Conservation (phyloP, 1,140 invertebrate species). For the Diprion similis region DNA sequence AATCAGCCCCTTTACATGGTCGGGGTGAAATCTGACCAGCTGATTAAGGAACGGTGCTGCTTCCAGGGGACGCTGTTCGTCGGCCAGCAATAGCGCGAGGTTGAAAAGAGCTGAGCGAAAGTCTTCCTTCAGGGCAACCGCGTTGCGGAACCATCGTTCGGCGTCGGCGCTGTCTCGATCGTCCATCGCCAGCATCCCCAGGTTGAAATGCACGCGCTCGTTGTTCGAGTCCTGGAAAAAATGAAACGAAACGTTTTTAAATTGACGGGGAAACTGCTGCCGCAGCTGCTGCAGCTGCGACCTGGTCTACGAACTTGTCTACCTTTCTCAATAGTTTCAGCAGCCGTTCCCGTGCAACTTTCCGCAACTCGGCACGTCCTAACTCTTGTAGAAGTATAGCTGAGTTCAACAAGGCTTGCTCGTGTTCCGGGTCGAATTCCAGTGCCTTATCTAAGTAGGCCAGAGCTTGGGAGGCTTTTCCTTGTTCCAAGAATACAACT, state of each 20-base stretch:
- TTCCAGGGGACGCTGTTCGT: slow-evolving; percentile 86
- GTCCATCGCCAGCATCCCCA: slow-evolving; percentile 97
- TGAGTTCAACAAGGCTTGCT: slow-evolving; percentile 94
- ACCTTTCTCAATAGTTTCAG: slow-evolving; percentile 82
- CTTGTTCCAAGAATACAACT: slow-evolving; percentile 92
- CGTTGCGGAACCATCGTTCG: slow-evolving; percentile 87
- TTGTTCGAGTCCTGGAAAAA: slow-evolving; percentile 71
- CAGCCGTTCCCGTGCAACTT: slow-evolving; percentile 80
- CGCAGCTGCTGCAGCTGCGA: slow-evolving; percentile 16
- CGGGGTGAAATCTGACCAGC: slow-evolving; percentile 88
- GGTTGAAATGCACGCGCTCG: slow-evolving; percentile 91
- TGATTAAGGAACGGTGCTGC: slow-evolving; percentile 93
- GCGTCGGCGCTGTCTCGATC: slow-evolving; percentile 87
- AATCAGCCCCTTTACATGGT: slow-evolving; percentile 94
- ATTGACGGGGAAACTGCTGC: slow-evolving; percentile 5
- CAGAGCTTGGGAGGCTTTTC: slow-evolving; percentile 87
- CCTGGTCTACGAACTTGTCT: slow-evolving; percentile 28
- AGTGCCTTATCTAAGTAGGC: slow-evolving; percentile 93
- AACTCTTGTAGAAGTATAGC: slow-evolving; percentile 93
- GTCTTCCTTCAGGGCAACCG: slow-evolving; percentile 83
- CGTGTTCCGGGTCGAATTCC: slow-evolving; percentile 91
- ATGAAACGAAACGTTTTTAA: slow-evolving; percentile 10
- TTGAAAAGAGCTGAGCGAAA: slow-evolving; percentile 95
- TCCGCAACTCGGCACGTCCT: slow-evolving; percentile 78
- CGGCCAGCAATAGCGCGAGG: slow-evolving; percentile 87